Conservation (phyloP, 2,797 vertebrate species). For the Darevskia nairensis region DNA sequence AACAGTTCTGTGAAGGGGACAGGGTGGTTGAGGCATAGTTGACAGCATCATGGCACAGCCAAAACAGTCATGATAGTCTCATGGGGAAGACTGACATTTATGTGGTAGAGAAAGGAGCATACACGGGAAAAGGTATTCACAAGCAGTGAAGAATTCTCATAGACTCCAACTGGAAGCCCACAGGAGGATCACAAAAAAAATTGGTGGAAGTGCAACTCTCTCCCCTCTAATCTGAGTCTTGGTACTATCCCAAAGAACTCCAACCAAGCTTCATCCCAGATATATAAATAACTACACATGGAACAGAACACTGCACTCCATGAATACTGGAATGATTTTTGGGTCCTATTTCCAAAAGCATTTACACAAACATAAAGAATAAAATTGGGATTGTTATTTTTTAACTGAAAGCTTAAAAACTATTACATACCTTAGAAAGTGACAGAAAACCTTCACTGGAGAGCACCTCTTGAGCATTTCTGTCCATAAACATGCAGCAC, state of each 20-base stretch:
- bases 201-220: not conserved
- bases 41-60: not conserved
- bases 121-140: not conserved
- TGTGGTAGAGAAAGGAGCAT: not conserved
- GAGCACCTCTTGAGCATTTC: slow-evolving; percentile 92
- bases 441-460: slow-evolving; percentile 91
- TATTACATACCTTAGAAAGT: slow-evolving; percentile 89
- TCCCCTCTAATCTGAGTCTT: too few species aligned
- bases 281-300: not conserved
- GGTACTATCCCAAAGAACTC: not conserved
- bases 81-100: not conserved
- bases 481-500: slow-evolving; percentile 96
- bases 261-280: not conserved
- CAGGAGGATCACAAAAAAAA: not conserved
- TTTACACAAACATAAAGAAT: not conserved
- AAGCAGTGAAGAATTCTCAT: not conserved
- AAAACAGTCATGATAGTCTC: not conserved
- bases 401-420: not conserved
- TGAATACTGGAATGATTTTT: not conserved
- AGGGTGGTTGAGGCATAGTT: not conserved
- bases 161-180: not conserved
- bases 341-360: not conserved
- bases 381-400: not conserved
- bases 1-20: not conserved
- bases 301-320: not conserved